Base-by-base conservation (phyloP, 2,797 vertebrate genomes). In the Cuniculus paca region DNA sequence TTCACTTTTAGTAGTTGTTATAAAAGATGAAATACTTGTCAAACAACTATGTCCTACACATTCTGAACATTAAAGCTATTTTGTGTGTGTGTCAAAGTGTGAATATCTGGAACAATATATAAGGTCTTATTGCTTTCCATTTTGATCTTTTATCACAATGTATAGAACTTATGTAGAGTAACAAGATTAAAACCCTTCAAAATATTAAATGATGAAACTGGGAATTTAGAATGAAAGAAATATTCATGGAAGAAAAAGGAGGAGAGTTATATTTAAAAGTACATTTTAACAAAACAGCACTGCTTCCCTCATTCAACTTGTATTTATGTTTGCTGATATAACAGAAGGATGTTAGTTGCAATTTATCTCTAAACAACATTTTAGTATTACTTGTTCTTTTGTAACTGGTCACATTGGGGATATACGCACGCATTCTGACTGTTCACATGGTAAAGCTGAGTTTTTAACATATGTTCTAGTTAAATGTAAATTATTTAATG, bases 401-500 rank as follows among this genome's bases (percentile, higher is more conserved):
- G 1, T 83, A 13, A 16, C 28, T 63, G 56, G 70, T 52, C 7
- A 28, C 36, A 6, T 24, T 7, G 42, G 13, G 0, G 1, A 0
- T 0, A 10, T 39, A 52, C 6, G 3, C 1, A 5, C 19, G 9
- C 39, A 86, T 83, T 78, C 58, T 68, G 45, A 2, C 11, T n/a
- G 13, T 48, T 82, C 48, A 28, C 20, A 31, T 17, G 5, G 48
- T 31, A 56, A 14, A 58, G 13, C 36, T 48, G 19, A 26, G 26
- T 56, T 19, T 22, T 52, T 36, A 22, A 34, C 45, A 58, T 45
- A 24, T 90, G 31, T 42, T 83, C 45, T 86, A 0, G 48, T 70
- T 90, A 88, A 11, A 78, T 74, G 83, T 92, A 28, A 74, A 60
- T 75, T 79, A 79, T 34, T 58, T 42, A 90, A 81, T 85, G 45